Base-by-base conservation (phyloP, 2,797 vertebrate genomes). In the Acipenser oxyrinchus region DNA sequence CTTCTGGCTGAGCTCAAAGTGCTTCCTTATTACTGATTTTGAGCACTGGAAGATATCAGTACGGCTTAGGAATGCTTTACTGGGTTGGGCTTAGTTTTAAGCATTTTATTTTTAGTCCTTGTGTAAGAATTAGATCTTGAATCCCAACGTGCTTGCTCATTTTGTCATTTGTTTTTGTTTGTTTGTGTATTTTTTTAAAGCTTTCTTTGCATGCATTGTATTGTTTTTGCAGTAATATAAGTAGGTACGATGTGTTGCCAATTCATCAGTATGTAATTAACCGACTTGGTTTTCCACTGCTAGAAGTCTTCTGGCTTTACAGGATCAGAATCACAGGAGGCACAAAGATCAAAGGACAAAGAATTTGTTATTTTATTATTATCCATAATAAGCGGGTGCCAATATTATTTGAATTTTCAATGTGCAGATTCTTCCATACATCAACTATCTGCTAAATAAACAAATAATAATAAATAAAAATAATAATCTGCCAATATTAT, bases 161-260 rank as follows among this genome's bases (percentile, higher is more conserved):
- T 11, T n/a, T 11, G 12, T 13, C 12, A 4, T 58, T 3, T 58
- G 2, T 1, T 58, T 11, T 58, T 11, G 12, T 58, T 58, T 58
- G 6, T 58, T 58, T 6, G 3, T 58, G 55, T n/a, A 12, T 11
- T 58, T n/a, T 58, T 58, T 58, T 11, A 3, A 7, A n/a, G 12
- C 55, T n/a, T 7, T 11, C 6, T 7, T 13, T 58, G 10, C 55
- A 58, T 7, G 12, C 10, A 58, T n/a, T 11, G 55, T n/a, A 69
- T 67, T 67, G 69, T 68, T 64, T 52, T 67, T 60, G 48, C 64
- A 63, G 55, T 65, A 68, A 72, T 63, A 69, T 68, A 66, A 68
- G n/a, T 8, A 61, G 23, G 4, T 9, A 69, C 67, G 71, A 57
- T 51, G 51, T 69, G 66, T 58, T 65, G 61, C 61, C 60, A 4